phyloP scores from a whole-genome alignment of 2,888 invertebrate species.

The Xanthia icteritia region DNA sequence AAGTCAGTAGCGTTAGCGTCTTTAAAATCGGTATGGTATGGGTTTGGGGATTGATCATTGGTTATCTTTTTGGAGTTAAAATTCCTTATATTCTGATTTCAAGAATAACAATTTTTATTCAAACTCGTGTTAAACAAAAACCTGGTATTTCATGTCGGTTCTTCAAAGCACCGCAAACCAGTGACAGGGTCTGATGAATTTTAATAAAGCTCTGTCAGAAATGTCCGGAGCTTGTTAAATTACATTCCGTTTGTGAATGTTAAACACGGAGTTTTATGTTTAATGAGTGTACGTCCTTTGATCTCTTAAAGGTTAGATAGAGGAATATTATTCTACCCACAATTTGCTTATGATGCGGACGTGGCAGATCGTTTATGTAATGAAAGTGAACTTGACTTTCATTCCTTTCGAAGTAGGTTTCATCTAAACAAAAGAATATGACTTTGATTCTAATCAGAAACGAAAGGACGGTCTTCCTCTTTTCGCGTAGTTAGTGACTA shows the following conservation, averaged over 20 bases:
- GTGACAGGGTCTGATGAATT: constrained; percentile 33
- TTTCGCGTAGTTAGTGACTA: too few species aligned
- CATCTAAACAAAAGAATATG: neutral
- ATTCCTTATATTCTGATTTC: neutral
- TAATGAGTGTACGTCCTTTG: constrained; percentile 9
- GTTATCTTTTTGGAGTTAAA: neutral
- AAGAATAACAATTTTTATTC: neutral
- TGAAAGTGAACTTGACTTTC: neutral
- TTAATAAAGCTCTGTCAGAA: constrained; percentile 50
- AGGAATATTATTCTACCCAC: neutral
- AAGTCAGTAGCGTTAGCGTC: neutral
- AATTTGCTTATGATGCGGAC: neutral
- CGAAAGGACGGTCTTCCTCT: too few species aligned
- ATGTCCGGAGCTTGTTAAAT: constrained; percentile 29
- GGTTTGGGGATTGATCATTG: neutral
- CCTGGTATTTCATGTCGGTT: neutral
- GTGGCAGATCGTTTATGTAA: neutral
- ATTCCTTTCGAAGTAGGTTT: neutral
- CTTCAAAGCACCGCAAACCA: constrained; percentile 21
- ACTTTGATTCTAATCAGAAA: neutral
- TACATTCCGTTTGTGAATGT: constrained; percentile 38
- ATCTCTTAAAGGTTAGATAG: neutral
- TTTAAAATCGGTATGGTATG: neutral
- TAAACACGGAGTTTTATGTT: constrained; percentile 15
- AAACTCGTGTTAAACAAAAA: neutral